Conservation (phyloP, 2,797 vertebrate genomes). For the Poeciliopsis paucimaculata region DNA sequence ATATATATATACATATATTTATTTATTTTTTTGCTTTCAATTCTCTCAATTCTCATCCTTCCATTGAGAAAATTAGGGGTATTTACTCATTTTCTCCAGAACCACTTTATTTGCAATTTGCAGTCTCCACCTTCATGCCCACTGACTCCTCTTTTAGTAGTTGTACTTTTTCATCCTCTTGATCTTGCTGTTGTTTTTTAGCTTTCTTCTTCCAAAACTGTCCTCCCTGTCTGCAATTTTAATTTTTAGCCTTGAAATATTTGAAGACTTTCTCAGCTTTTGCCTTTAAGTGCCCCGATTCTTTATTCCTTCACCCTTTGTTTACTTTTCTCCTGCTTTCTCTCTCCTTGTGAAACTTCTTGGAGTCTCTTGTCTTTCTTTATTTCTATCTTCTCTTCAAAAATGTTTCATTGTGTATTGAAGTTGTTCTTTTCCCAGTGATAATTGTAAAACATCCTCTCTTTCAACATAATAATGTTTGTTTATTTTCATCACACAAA, state of each 20-base stretch:
- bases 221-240: neutral
- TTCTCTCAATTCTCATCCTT: neutral
- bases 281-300: neutral
- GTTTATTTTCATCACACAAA: neutral
- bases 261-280: neutral
- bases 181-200: neutral
- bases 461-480: neutral
- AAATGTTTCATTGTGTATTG: neutral
- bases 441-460: neutral
- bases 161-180: neutral
- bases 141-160: neutral
- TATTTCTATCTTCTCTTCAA: neutral
- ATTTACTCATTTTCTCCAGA: neutral
- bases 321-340: neutral
- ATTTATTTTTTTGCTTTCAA: neutral
- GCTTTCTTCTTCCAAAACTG: neutral
- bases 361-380: neutral
- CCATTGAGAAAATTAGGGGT: neutral
- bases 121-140: neutral
- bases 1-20: no score
- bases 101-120: neutral
- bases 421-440: neutral
- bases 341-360: neutral
- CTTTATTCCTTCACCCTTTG: neutral
- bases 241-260: neutral